Base-by-base conservation (phyloP, 2,797 vertebrate genomes). In the Typhlichthys eigenmanni region DNA sequence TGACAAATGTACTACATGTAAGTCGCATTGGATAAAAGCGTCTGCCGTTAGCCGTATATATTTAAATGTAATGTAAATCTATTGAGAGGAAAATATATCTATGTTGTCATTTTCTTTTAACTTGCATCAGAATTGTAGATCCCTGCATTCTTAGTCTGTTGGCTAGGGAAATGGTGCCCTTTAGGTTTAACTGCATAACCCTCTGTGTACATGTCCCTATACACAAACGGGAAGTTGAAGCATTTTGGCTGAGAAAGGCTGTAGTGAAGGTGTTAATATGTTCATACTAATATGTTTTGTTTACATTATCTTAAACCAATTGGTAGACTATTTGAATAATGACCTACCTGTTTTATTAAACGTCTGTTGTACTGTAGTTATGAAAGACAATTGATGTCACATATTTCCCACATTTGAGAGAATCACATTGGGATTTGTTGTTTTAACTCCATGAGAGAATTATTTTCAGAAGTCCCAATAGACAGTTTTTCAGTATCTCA, bases 141-240 rank as follows among this genome's bases (percentile, higher is more conserved):
- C 78, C 83, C 84, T 69, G 74, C 79, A 73, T 65, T 60, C 51
- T 59, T 6, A 24, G 24, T 45, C 73, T 61, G 55, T 55, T 65
- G 66, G 84, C 82, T 93, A 91, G 90, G 91, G 92, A 92, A 89
- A 80, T 84, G 73, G 82, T 93, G 92, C 82, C 91, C 91, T 92
- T 92, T 89, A 82, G 71, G 88, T 89, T 82, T 78, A 88, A 85
- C 75, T 88, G 85, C 85, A 82, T 82, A 90, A 89, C 89, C 88
- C 88, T 86, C 71, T 11, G 61, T 69, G 86, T 87, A 76, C 76
- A 75, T 85, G 80, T 78, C 82, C 87, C 85, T 29, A 78, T 75
- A 83, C 79, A 88, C 84, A 92, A 92, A 92, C 90, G 92, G 90
- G 90, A 92, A 91, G 87, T 68, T 50, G 78, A 16, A 51, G 85